phyloP scores from a whole-genome alignment of 1,140 invertebrate species.

The Spodoptera litura region DNA sequence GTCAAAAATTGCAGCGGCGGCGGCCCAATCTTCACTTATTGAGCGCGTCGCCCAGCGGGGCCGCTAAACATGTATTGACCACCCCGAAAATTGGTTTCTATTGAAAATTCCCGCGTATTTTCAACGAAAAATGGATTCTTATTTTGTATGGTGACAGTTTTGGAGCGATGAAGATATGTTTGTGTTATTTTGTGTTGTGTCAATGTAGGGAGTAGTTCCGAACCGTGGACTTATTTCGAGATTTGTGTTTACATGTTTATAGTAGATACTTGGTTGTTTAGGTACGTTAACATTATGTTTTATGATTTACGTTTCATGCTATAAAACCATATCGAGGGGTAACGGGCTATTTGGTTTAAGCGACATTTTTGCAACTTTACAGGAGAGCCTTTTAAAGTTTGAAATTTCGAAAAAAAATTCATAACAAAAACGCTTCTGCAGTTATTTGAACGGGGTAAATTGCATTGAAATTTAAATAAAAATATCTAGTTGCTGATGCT shows the following conservation, averaged over 20 bases:
- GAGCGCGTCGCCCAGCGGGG: constrained; percentile 43
- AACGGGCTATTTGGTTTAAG: too few relatives aligned
- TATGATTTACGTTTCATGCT: too few relatives aligned
- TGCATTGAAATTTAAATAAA: too few relatives aligned
- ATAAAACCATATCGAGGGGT: too few relatives aligned
- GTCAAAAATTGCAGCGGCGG: constrained; percentile 60
- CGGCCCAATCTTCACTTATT: constrained; percentile 61
- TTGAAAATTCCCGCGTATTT: constrained; percentile 47
- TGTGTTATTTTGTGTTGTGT: constrained; percentile 10
- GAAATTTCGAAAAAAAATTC: too few relatives aligned
- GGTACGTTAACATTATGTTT: too few relatives aligned
- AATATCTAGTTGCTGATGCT: too few relatives aligned
- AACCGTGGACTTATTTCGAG: background rate
- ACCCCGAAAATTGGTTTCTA: constrained; percentile 50
- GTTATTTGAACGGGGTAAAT: too few relatives aligned
- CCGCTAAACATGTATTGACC: constrained; percentile 51
- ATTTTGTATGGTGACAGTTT: constrained; percentile 32
- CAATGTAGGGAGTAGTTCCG: background rate
- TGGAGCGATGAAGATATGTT: constrained; percentile 4
- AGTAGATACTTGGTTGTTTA: too few relatives aligned
- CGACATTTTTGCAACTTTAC: too few relatives aligned
- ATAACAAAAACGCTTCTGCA: too few relatives aligned
- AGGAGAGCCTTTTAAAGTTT: too few relatives aligned
- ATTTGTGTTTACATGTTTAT: background rate
- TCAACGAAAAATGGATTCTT: constrained; percentile 43